A percentile compares a stretch with the other conserved stretches of the same genome.
Evolutionary conservation across 2,797 vertebrate genomes (phyloP).

Genomic region (Lutjanus campechanus): DNA sequence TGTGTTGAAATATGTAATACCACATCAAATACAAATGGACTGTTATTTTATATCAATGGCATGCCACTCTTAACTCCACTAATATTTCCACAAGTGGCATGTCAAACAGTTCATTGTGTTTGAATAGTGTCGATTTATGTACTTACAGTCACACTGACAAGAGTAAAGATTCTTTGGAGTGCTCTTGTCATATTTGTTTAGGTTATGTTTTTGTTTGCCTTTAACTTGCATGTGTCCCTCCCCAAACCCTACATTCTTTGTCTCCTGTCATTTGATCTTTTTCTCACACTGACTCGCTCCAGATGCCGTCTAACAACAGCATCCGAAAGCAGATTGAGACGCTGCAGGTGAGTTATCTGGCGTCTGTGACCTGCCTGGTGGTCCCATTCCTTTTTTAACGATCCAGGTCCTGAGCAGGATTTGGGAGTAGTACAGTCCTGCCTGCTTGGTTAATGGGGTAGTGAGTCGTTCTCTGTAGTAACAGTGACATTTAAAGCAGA

Average conservation of each 20-base stretch:
- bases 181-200: constrained; percentile 76
- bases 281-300: constrained; percentile 91
- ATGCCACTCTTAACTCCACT: constrained; percentile 29
- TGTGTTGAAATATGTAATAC: not conserved
- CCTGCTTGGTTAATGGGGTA: constrained; percentile 10
- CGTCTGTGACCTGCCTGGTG: constrained; percentile 58
- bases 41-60: constrained; percentile 16
- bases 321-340: constrained; percentile 99
- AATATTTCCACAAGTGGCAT: constrained; percentile 26
- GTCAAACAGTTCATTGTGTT: constrained; percentile 54
- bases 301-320: constrained; percentile 99
- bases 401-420: constrained; percentile 34
- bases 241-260: constrained; percentile 77
- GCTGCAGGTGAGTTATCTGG: constrained; percentile 95
- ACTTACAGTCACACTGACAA: constrained; percentile 30
- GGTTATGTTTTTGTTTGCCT: constrained; percentile 82
- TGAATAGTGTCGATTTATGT: constrained; percentile 11
- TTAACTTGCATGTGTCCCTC: constrained; percentile 96
- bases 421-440: constrained; percentile 6
- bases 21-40: constrained; percentile 38
- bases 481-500: constrained; percentile 1
- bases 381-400: constrained; percentile 21
- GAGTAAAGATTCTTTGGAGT: constrained; percentile 2
- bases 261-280: constrained; percentile 80
- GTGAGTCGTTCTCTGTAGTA: constrained; percentile 28